Conservation (phyloP, 2,888 invertebrate species). For the Drosophila parthenogenetica region DNA sequence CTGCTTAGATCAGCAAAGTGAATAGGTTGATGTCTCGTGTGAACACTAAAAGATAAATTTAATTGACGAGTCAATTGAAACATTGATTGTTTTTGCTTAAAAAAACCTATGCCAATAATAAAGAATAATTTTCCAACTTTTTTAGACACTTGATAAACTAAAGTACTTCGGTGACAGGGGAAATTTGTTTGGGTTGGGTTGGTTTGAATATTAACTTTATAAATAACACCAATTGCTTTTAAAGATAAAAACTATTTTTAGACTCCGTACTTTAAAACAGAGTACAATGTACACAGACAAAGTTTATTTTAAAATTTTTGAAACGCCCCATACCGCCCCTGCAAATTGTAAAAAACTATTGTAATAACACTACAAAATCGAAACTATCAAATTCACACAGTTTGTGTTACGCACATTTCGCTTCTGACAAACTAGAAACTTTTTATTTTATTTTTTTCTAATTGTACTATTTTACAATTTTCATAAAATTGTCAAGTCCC, state of each 20-base stretch:
- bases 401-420: too few species aligned
- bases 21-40: slow-evolving; percentile 20
- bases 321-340: too few species aligned
- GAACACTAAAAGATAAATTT: slow-evolving; percentile 7
- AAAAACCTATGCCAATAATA: neutral
- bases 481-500: too few species aligned
- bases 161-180: neutral
- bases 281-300: too few species aligned
- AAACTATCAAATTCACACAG: too few species aligned
- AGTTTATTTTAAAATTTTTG: too few species aligned
- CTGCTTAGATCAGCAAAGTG: slow-evolving; percentile 33
- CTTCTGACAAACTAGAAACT: too few species aligned
- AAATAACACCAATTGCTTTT: neutral
- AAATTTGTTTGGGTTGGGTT: neutral
- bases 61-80: neutral
- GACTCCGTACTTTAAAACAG: too few species aligned
- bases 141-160: neutral
- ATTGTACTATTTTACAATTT: too few species aligned
- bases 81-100: neutral
- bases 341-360: too few species aligned
- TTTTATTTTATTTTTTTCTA: too few species aligned
- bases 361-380: too few species aligned
- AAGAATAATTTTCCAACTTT: neutral
- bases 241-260: neutral
- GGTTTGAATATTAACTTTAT: neutral